Percentiles rank a stretch among this genome's conserved stretches.
Conservation (phyloP, 2,113 vertebrate species). For the Heliornis fulica region DNA sequence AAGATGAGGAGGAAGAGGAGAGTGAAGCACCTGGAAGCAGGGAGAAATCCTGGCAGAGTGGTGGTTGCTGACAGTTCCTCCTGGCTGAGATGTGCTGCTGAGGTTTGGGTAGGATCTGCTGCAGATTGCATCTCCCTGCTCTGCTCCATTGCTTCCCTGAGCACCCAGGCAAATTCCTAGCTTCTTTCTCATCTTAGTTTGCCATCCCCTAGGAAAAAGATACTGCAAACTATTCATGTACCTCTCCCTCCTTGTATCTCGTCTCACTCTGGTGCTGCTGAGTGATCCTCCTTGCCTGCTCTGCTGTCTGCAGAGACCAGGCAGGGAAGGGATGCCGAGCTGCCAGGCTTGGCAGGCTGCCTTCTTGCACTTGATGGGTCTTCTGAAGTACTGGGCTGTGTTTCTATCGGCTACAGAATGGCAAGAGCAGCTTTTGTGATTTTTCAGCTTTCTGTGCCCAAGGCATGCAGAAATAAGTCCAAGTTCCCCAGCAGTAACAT, state of each 20-base stretch:
- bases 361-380: not conserved
- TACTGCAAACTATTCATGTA: not conserved
- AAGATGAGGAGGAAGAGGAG: not conserved
- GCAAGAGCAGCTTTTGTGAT: not conserved
- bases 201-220: not conserved
- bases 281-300: not conserved
- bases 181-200: not conserved
- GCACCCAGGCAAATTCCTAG: not conserved
- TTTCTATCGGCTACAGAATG: not conserved
- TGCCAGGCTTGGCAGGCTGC: not conserved
- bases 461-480: not conserved
- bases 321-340: not conserved
- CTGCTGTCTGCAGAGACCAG: not conserved
- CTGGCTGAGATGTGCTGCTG: not conserved
- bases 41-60: accelerated
- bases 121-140: not conserved
- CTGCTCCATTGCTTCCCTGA: not conserved
- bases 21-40: not conserved
- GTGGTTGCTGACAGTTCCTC: too few species aligned
- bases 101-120: not conserved
- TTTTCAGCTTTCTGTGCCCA: not conserved
- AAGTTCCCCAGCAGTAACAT: not conserved
- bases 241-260: not conserved
- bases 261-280: not conserved
- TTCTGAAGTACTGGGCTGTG: not conserved